A percentile compares a stretch with the other conserved stretches of the same genome.
phyloP scores from a whole-genome alignment of 2,797 vertebrate species.

The Emys orbicularis region DNA sequence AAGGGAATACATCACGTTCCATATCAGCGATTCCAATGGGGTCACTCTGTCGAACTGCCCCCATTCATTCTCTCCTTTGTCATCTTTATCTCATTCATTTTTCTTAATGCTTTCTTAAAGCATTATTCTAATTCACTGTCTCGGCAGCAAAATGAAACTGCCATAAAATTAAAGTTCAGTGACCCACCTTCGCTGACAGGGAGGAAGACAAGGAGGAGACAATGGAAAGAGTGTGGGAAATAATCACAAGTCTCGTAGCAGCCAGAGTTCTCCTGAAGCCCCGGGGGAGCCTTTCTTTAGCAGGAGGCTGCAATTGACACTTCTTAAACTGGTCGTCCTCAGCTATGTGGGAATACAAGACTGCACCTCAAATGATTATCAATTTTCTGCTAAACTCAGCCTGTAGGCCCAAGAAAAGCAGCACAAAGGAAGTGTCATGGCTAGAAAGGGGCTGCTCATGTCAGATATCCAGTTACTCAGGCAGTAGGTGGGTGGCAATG shows the following conservation, averaged over 20 bases:
- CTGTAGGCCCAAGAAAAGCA: conserved; percentile 54
- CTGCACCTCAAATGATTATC: conserved; percentile 77
- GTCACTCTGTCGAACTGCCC: neutral
- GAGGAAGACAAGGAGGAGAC: conserved; percentile 55
- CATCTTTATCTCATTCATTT: neutral
- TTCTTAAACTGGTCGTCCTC: conserved; percentile 81
- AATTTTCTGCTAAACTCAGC: conserved; percentile 74
- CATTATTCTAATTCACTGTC: conserved; percentile 11
- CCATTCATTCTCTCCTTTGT: neutral
- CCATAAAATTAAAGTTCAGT: conserved; percentile 71
- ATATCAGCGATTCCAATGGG: neutral
- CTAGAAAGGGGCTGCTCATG: neutral
- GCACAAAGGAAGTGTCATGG: conserved; percentile 45
- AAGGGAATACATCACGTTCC: accelerated
- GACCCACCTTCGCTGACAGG: conserved; percentile 59
- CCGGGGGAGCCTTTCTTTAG: conserved; percentile 72
- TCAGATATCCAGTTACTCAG: conserved; percentile 8
- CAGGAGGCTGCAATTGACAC: conserved; percentile 77
- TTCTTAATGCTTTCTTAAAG: neutral
- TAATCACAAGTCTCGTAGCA: conserved; percentile 67
- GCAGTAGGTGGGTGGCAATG: conserved; percentile 37
- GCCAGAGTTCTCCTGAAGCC: conserved; percentile 65
- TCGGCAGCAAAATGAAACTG: conserved; percentile 51
- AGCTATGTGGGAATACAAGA: conserved; percentile 71
- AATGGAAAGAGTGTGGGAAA: conserved; percentile 68